Conservation (phyloP, 2,888 invertebrate genomes). For the Argyra leucocephala region DNA sequence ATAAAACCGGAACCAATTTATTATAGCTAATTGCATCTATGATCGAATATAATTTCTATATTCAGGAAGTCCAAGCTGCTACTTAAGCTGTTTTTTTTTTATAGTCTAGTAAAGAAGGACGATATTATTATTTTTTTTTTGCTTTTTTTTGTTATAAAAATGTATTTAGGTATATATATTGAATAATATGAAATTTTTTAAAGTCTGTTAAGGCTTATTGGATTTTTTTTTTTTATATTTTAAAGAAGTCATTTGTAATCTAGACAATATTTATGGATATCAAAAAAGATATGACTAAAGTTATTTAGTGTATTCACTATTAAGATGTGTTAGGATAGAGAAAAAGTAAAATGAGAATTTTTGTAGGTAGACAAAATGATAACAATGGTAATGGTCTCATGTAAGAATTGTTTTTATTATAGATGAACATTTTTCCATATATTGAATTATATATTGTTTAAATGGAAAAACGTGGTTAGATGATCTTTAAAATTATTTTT, state of each 20-base stretch:
- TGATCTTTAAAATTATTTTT: too few species aligned
- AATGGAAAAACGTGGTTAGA: too few species aligned
- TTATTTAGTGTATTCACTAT: neutral
- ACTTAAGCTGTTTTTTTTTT: neutral
- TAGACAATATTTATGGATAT: conserved; percentile 1
- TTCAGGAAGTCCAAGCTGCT: neutral
- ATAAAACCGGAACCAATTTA: conserved; percentile 6
- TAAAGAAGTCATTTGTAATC: neutral
- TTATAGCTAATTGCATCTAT: conserved; percentile 6
- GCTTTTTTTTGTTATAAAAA: neutral
- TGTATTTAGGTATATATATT: too few species aligned
- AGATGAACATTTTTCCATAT: too few species aligned
- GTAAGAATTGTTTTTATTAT: too few species aligned
- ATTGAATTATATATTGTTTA: too few species aligned
- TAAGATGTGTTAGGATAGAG: too few species aligned
- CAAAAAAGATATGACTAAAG: neutral
- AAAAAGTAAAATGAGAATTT: too few species aligned
- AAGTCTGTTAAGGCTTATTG: neutral
- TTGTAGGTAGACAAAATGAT: too few species aligned
- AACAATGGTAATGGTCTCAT: too few species aligned
- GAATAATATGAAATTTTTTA: neutral
- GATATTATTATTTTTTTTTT: too few species aligned
- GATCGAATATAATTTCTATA: neutral
- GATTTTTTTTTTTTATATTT: neutral
- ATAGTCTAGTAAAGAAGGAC: too few species aligned